These are phyloP conservation scores for Cyprinus carpio DNA, from an alignment of 2,113 vertebrate genomes.

Conservation along the genomic window DNA sequence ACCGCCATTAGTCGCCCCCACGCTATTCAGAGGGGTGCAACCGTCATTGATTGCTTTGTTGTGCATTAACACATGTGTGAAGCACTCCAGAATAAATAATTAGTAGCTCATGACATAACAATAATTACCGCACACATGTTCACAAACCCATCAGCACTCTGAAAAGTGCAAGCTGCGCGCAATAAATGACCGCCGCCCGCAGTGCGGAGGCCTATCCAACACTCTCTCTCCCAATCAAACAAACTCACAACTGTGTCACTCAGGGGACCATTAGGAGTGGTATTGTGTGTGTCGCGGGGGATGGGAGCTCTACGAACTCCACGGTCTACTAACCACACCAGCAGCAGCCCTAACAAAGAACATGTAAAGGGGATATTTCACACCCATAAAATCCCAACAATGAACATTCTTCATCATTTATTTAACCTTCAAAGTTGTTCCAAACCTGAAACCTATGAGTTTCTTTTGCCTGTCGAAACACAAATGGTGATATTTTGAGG, in stretches of 20 bases:
- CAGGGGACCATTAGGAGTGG: slow-evolving; percentile 23
- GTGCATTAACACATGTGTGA: neutral
- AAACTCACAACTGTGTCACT: slow-evolving; percentile 63
- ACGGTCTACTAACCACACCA: slow-evolving; percentile 51
- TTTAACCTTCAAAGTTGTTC: neutral
- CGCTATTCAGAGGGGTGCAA: slow-evolving; percentile 18
- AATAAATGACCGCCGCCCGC: slow-evolving; percentile 59
- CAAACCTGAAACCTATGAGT: too few relatives aligned
- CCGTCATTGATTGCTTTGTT: slow-evolving; percentile 35
- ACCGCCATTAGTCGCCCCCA: neutral
- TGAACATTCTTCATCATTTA: too few relatives aligned
- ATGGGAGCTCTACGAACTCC: slow-evolving; percentile 53
- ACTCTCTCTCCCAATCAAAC: slow-evolving; percentile 66
- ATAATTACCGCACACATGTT: slow-evolving; percentile 25
- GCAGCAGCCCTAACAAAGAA: slow-evolving; percentile 31
- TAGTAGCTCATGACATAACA: slow-evolving; percentile 31
- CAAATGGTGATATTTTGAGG: too few relatives aligned
- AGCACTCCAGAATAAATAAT: slow-evolving; percentile 46
- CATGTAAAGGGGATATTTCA: neutral
- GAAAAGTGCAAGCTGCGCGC: slow-evolving; percentile 59
- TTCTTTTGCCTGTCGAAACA: too few relatives aligned
- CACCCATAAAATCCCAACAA: too few relatives aligned
- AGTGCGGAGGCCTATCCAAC: slow-evolving; percentile 60
- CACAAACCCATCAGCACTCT: slow-evolving; percentile 43
- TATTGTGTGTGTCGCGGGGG: neutral